Conservation (phyloP, 2,113 vertebrate genomes). For the Heptranchias perlo region DNA sequence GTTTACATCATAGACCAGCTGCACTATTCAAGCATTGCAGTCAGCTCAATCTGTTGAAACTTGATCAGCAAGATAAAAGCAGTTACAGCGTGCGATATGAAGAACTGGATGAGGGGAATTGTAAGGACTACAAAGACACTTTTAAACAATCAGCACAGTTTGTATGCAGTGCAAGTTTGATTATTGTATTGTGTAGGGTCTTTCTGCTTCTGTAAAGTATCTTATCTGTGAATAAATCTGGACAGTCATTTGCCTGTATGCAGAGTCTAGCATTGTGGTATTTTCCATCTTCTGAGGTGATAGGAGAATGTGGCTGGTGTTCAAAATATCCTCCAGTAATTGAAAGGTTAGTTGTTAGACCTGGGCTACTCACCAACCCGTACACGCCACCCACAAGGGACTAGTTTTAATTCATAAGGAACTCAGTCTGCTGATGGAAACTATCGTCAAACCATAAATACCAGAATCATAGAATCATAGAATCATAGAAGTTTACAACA, state of each 20-base stretch:
- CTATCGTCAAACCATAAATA: background rate
- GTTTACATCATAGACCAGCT: background rate
- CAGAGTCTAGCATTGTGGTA: background rate
- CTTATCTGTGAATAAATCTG: background rate
- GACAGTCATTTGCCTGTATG: background rate
- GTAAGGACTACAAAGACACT: background rate
- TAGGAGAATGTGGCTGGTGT: background rate
- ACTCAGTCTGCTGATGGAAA: background rate
- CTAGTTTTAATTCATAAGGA: background rate
- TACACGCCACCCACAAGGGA: background rate
- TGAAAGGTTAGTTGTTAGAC: background rate
- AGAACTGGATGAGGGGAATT: background rate
- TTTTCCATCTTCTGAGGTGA: background rate
- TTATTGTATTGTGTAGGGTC: background rate
- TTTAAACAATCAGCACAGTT: background rate
- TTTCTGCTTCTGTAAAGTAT: background rate
- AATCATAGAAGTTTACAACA: no score
- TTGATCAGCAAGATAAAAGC: background rate
- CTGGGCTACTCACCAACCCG: background rate
- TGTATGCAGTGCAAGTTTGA: background rate
- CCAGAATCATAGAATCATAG: no score
- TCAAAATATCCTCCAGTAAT: conserved; percentile 4
- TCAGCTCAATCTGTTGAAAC: background rate
- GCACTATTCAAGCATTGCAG: background rate
- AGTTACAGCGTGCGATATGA: background rate